These are phyloP conservation scores for Metacarcinus magister DNA, from an alignment of 2,888 invertebrate genomes.

Conservation along the genomic window DNA sequence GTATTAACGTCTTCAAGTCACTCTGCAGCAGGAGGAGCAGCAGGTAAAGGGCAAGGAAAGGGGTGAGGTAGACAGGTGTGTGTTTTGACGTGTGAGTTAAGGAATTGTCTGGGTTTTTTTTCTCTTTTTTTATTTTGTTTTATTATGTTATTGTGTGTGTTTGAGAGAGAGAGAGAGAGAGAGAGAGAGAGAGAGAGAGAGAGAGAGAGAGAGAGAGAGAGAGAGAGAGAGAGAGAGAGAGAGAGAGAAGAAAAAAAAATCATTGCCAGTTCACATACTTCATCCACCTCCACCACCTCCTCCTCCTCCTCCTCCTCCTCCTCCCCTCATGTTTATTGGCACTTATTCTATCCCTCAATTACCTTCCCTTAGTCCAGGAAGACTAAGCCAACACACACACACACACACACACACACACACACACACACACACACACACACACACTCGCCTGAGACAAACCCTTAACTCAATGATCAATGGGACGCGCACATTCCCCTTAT, in stretches of 20 bases:
- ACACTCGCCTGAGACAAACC: not conserved
- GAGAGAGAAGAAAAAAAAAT: not conserved
- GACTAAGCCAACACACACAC: not conserved
- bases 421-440: constrained; percentile 46
- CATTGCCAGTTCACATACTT: not conserved
- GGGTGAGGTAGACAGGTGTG: too few species aligned
- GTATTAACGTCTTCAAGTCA: too few species aligned
- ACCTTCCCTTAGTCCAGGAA: not conserved
- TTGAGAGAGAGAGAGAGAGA: too few species aligned
- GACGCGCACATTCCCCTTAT: not conserved
- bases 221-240: not conserved
- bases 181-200: not conserved
- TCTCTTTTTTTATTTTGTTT: not conserved
- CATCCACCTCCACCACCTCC: not conserved
- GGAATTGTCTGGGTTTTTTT: not conserved
- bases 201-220: not conserved
- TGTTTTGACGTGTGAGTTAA: too few species aligned
- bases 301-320: not conserved
- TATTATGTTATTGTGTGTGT: not conserved
- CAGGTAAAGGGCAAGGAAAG: too few species aligned
- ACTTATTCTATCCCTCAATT: constrained; percentile 47
- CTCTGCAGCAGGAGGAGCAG: too few species aligned
- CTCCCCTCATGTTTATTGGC: not conserved
- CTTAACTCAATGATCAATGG: constrained; percentile 10
- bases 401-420: constrained; percentile 51